Evolutionary conservation across 2,888 invertebrate genomes (phyloP), one percentile per base, ranked within the genome.

Genomic region (Tromatobia lineatoria): DNA sequence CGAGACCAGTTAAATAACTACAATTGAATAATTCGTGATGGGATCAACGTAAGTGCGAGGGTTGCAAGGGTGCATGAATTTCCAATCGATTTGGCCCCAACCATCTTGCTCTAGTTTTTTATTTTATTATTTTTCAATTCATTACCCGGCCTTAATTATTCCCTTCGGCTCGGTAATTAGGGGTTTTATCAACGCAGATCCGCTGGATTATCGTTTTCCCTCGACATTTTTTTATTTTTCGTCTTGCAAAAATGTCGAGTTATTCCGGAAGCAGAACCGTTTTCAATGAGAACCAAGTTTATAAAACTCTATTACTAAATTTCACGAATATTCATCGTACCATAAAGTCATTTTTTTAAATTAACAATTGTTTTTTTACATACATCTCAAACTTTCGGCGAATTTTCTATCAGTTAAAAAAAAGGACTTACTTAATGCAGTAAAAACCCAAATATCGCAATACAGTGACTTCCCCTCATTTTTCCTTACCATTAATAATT

Each of bases 1-100:
- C 78, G 81, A 29, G 71, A 78, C 74, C 70, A 85, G 81, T 85
- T 75, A 85, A 81, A 85, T 85, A 85, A 85, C 81, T 79, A 78
- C 79, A 85, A 79, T 81, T 81, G 81, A 78, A 50, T 52, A 64
- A 3, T 29, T 84, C 80, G 64, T 47, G 71, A 38, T 70, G 54
- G 34, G 66, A 85, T 54, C 54, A 42, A 20, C 69, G 64, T 76
- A 69, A 67, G 59, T n/a, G 25, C 61, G 66, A 29, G 59, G 61
- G 50, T 47, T 52, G n/a, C 45, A 29, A 29, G 34, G 50, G 23
- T 77, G 70, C 54, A 77, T 70, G 50, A 66, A 52, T 81, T 84
- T 80, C 29, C 64, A 64, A 81, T 84, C 61, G 75, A 75, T 57
- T 50, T 18, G 61, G 8, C 57, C 47, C 42, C 20, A 78, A 84